A percentile compares a stretch with the other conserved stretches of the same genome.
These are phyloP conservation scores for Danaus melanippus DNA, from an alignment of 1,140 invertebrate species.

Conservation along the genomic window DNA sequence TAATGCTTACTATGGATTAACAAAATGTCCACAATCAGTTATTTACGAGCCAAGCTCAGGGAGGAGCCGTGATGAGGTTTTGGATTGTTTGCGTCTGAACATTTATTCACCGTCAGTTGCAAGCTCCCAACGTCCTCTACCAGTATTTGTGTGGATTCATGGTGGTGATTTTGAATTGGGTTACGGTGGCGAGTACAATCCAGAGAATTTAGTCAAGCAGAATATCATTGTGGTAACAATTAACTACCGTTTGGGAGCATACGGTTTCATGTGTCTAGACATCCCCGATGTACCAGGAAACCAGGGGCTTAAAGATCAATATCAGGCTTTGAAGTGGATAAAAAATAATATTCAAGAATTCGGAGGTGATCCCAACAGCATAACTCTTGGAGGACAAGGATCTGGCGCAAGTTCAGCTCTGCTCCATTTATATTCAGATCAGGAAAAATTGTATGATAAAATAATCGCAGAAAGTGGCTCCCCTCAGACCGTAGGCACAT, in stretches of 20 bases:
- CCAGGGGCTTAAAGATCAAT: constrained; percentile 79
- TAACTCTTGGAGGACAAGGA: constrained; percentile 67
- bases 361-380: constrained; percentile 77
- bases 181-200: constrained; percentile 37
- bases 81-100: constrained; percentile 53
- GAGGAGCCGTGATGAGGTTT: constrained; percentile 23
- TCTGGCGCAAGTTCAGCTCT: constrained; percentile 49
- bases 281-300: constrained; percentile 75
- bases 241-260: constrained; percentile 58
- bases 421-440: constrained; percentile 51
- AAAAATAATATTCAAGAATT: constrained; percentile 78
- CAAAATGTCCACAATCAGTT: constrained; percentile 47
- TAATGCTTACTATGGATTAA: constrained; percentile 41
- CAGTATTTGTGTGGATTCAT: constrained; percentile 58
- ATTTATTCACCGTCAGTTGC: constrained; percentile 51
- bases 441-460: constrained; percentile 53
- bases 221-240: constrained; percentile 53
- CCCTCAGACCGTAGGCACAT: constrained; percentile 43
- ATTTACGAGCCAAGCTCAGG: constrained; percentile 12
- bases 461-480: constrained; percentile 55
- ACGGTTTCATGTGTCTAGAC: constrained; percentile 59
- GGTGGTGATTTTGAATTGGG: constrained; percentile 47
- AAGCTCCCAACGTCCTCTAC: constrained; percentile 44
- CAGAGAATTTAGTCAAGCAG: constrained; percentile 45
- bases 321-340: constrained; percentile 76